Conservation (phyloP, 2,797 vertebrate genomes). For the Anomalospiza imberbis region DNA sequence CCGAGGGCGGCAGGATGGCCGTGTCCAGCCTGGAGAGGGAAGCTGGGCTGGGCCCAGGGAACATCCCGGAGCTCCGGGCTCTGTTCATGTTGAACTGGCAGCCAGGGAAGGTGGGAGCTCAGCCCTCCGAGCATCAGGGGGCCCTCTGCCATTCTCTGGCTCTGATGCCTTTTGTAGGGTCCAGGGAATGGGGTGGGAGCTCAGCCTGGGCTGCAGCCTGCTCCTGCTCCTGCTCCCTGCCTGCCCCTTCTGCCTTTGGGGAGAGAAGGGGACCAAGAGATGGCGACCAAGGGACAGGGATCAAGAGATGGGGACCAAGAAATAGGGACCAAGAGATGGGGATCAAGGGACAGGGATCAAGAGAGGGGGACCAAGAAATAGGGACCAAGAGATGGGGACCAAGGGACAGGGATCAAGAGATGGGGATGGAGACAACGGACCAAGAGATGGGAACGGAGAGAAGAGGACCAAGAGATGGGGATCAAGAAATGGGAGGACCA, state of each 20-base stretch:
- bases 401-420: not conserved
- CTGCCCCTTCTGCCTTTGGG: not conserved
- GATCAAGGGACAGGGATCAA: no score
- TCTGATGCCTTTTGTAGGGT: not conserved
- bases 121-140: accelerated
- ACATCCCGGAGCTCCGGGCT: no score
- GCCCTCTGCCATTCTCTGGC: accelerated
- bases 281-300: no score
- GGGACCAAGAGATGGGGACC: no score
- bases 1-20: no score
- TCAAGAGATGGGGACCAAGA: no score
- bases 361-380: no score
- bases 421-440: not conserved
- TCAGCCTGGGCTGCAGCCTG: not conserved
- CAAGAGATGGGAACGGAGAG: no score
- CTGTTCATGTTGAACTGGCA: not conserved
- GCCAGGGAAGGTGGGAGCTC: not conserved
- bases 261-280: not conserved
- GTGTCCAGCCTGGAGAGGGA: no score
- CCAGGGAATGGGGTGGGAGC: not conserved
- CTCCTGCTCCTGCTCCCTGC: not conserved
- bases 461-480: no score
- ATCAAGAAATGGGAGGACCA: no score
- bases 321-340: accelerated
- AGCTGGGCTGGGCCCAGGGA: no score